These are phyloP conservation scores for Salmo trutta DNA, from an alignment of 2,797 vertebrate species.

Conservation along the genomic window DNA sequence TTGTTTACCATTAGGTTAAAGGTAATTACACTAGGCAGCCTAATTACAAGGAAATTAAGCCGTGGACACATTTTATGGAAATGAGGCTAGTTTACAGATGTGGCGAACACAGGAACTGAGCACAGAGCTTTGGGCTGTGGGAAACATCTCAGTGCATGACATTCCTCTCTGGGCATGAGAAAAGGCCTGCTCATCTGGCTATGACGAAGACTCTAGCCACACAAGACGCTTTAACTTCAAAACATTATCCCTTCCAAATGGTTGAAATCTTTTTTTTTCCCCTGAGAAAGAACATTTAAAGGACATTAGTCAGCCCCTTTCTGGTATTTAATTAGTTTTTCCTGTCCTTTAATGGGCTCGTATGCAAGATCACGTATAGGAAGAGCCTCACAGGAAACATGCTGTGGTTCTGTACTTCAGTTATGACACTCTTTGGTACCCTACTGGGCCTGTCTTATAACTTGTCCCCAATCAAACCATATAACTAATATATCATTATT, in stretches of 20 bases:
- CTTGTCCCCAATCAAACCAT: not conserved
- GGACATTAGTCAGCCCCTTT: not conserved
- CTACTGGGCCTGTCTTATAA: not conserved
- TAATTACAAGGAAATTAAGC: constrained; percentile 55
- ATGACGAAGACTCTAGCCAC: constrained; percentile 43
- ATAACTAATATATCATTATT: not conserved
- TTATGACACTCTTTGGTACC: not conserved
- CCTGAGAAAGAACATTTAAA: constrained; percentile 9
- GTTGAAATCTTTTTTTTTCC: constrained; percentile 4
- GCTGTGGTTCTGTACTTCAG: not conserved
- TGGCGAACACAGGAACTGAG: constrained; percentile 40
- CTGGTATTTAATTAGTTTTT: not conserved
- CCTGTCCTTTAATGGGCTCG: not conserved
- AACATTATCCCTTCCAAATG: not conserved
- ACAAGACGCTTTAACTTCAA: constrained; percentile 18
- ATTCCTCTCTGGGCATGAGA: constrained; percentile 46
- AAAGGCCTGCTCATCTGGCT: constrained; percentile 59
- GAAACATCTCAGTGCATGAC: constrained; percentile 41
- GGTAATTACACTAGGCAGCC: constrained; percentile 33
- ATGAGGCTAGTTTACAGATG: constrained; percentile 57
- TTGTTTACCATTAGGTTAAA: constrained; percentile 51
- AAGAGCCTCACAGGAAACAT: not conserved
- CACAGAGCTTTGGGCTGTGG: constrained; percentile 25
- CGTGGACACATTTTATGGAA: constrained; percentile 55
- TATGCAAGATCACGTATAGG: not conserved